These are phyloP conservation scores for Aselliscus stoliczkanus DNA, from an alignment of 2,797 vertebrate genomes.

Conservation along the genomic window DNA sequence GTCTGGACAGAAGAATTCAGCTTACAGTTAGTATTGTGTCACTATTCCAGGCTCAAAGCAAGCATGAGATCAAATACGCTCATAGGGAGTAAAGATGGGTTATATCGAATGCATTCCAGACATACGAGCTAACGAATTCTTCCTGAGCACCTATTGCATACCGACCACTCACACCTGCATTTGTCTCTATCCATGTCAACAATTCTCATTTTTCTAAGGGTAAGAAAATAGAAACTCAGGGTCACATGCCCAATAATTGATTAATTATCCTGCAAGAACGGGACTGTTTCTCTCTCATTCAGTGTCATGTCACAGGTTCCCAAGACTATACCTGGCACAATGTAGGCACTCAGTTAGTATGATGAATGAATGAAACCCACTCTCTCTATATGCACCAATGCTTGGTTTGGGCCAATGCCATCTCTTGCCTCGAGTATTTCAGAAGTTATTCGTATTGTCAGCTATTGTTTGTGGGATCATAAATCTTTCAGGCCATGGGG, in stretches of 20 bases:
- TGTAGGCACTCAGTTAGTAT: background rate
- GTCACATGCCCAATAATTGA: background rate
- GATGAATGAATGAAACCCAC: background rate
- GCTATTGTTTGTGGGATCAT: background rate
- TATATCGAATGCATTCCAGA: background rate
- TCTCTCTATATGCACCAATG: background rate
- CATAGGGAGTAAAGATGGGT: background rate
- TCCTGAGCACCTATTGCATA: background rate
- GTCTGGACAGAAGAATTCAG: background rate
- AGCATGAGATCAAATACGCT: background rate
- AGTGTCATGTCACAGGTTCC: background rate
- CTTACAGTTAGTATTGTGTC: background rate
- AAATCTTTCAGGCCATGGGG: background rate
- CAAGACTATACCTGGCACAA: background rate
- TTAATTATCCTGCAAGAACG: background rate
- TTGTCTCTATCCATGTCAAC: background rate
- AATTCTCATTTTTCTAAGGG: background rate
- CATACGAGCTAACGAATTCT: background rate
- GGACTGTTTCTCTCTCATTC: background rate
- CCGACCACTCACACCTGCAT: background rate
- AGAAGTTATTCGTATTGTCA: background rate
- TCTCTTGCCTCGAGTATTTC: background rate
- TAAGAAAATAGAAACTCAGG: background rate
- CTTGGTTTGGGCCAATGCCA: background rate
- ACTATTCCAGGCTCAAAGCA: background rate